Base-by-base conservation (phyloP, 2,113 vertebrate species). In the Nansenia antarctica region DNA sequence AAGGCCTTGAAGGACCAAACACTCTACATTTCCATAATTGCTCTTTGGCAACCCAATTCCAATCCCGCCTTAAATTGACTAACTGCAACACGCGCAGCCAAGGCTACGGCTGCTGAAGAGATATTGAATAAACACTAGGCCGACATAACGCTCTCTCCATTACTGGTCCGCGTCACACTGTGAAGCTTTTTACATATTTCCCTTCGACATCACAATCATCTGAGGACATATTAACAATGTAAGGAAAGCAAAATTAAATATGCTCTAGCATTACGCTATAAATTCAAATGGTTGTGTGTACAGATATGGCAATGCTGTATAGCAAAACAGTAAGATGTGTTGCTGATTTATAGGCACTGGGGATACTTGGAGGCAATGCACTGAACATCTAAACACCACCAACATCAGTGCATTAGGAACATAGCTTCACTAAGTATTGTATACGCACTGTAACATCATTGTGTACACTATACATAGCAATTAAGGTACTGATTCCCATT, bases 1-100 rank as follows among this genome's bases (percentile, higher is more conserved):
- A 73, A 18, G 53, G 60, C 24, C 62, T 58, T 61, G 60, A 59
- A 72, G 29, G 61, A 30, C 52, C 52, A 58, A 49, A 32, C 3
- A 54, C n/a, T 49, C 15, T 24, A 53, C 52, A 72, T 73, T 64
- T 69, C 66, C 76, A 69, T 78, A 78, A 73, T 69, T 61, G 67
- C 59, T 64, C 11, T 64, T 32, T 62, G 11, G 66, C 59, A 54
- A 49, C 34, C 30, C 32, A 31, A 24, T 55, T 52, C 72, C n/a
- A 54, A 57, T 30, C 35, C 49, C 24, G n/a, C 20, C 29, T 58
- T 69, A 68, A 73, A 62, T 42, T 35, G 22, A 70, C 58, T 62
- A 53, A 55, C 34, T 26, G 72, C 27, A 54, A 47, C 15, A 68
- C 60, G 15, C 31, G 20, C 12, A 66, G 58, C 27, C 18, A 22